Conservation (phyloP, 2,113 vertebrate species). For the Bombycilla garrulus region DNA sequence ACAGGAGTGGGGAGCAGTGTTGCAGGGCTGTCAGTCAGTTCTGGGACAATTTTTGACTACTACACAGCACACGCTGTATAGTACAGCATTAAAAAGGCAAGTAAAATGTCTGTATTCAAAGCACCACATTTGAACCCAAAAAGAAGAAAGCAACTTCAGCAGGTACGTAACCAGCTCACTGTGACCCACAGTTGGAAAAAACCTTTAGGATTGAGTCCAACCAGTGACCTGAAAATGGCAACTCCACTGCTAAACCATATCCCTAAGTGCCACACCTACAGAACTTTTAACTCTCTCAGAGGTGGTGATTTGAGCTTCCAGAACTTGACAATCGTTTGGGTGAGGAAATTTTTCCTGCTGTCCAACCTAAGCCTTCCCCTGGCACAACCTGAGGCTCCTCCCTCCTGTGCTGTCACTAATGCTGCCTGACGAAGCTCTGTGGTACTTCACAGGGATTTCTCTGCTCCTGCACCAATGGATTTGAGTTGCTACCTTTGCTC, state of each 20-base stretch:
- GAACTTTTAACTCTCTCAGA: neutral
- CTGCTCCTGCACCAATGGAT: neutral
- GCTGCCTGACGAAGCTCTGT: neutral
- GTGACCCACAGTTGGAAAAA: fast-evolving
- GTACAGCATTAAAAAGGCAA: neutral
- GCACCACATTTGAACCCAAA: neutral
- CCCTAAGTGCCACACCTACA: neutral
- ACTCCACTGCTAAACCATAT: neutral
- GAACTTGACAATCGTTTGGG: neutral
- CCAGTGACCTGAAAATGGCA: neutral
- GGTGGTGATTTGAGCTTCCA: neutral
- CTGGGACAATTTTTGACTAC: neutral
- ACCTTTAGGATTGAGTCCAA: neutral
- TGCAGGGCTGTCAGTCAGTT: slow-evolving; percentile 12
- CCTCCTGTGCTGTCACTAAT: neutral
- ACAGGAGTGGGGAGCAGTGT: neutral
- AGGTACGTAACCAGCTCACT: fast-evolving
- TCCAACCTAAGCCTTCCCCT: neutral
- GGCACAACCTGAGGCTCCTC: neutral
- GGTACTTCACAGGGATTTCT: neutral
- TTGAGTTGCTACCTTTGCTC: neutral
- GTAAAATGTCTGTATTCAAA: neutral
- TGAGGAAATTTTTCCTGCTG: neutral
- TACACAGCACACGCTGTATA: neutral
- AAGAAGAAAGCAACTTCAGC: neutral